These are phyloP conservation scores for Aptenodytes patagonicus DNA, from an alignment of 2,113 vertebrate species.

Conservation along the genomic window DNA sequence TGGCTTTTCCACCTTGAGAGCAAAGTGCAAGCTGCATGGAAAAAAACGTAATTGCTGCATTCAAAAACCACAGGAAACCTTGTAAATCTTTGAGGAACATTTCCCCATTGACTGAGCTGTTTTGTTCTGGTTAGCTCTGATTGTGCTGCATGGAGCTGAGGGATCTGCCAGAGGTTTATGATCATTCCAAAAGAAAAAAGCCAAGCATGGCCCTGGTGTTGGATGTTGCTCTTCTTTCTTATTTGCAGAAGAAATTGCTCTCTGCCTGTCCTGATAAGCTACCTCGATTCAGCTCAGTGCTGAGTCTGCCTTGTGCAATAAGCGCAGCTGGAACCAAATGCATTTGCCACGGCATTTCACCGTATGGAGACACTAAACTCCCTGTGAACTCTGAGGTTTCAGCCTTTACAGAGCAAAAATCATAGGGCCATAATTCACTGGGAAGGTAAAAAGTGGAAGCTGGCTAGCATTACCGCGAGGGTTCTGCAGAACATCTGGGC, in stretches of 20 bases:
- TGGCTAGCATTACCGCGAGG: not conserved
- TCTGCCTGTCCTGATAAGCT: not conserved
- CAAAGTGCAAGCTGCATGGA: not conserved
- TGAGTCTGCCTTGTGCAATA: not conserved
- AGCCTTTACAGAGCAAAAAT: not conserved
- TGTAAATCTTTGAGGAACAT: not conserved
- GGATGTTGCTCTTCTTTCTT: not conserved
- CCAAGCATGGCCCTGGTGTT: not conserved
- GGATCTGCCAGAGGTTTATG: not conserved
- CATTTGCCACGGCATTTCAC: not conserved
- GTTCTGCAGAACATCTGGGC: not conserved
- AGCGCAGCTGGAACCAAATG: not conserved
- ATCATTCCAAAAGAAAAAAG: not conserved
- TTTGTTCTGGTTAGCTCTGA: not conserved
- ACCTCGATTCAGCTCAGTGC: not conserved
- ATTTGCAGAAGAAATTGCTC: not conserved
- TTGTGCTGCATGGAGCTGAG: not conserved
- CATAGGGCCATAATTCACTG: not conserved
- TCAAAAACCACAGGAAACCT: not conserved
- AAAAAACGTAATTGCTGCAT: not conserved
- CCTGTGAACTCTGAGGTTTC: not conserved
- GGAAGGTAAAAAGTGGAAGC: not conserved
- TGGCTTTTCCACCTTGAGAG: not conserved
- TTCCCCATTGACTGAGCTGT: not conserved
- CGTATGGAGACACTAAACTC: not conserved